Evolutionary conservation across 35 echinoderm and acorn worm species (phyloP), one percentile per base, ranked within the genome.

Genomic region (Apostichopus japonicus): DNA sequence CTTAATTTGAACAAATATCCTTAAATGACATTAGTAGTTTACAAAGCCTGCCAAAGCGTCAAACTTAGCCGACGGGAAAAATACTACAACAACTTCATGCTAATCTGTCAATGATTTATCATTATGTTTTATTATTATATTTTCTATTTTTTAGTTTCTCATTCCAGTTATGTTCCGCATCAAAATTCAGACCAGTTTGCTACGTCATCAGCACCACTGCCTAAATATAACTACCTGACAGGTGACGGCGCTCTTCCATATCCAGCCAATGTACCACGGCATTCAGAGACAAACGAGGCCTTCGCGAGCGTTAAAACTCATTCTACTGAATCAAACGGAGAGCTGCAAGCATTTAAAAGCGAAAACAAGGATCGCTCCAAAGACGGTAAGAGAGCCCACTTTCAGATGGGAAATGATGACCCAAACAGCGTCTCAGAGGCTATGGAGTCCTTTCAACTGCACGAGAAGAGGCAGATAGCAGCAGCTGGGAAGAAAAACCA

Each of bases 251-350:
- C 92, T 14, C 93, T 99, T 53, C 93, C 97, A 4, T 96, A 95
- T 87, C 79, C 88, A 5, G 81, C 93, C 0, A 94, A 94, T 51
- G 84, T 79, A 6, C 93, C 93, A 44, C 52, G 13, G 23, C 72
- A 63, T 17, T 96, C 97, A 21, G 97, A 99, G 84, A 94, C 97
- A 11, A 91, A 76, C 51, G 97, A 99, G 54, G 95, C 97, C 0
- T 99, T 78, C 77, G 77, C 51, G 5, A 70, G 22, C 25, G 92
- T 65, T 19, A 24, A 11, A 6, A 93, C 80, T 71, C 53, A 94
- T 44, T 14, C 87, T 1, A 87, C n/a, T 11, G 83, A 92, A 61
- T 65, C 80, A 9, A 56, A 86, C 8, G 54, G 65, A 6, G 65
- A 90, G 53, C 76, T 99, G 15, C 23, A 63, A 16, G 54, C 71